These are phyloP conservation scores for Aspidiotus rigidus DNA, from an alignment of 2,888 invertebrate species.

Conservation along the genomic window DNA sequence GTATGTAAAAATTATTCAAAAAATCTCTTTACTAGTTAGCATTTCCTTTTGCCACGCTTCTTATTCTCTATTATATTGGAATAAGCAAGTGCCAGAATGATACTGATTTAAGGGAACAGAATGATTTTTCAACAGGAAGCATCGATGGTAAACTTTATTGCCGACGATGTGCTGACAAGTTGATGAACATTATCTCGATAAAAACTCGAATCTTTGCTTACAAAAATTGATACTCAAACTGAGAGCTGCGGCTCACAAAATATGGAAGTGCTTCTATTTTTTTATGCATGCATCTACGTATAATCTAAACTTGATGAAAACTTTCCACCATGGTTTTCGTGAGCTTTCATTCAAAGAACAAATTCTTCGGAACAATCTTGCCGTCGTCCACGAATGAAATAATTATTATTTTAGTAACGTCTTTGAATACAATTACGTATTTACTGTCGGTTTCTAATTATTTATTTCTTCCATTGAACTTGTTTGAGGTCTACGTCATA, in stretches of 20 bases:
- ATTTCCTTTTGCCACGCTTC: constrained; percentile 23
- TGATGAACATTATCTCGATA: neutral
- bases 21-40: neutral
- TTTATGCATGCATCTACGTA: too few species aligned
- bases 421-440: too few species aligned
- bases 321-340: neutral
- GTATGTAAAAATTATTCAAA: constrained; percentile 42
- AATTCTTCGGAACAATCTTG: too few species aligned
- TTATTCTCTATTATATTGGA: neutral
- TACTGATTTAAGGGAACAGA: constrained; percentile 8
- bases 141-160: constrained; percentile 1
- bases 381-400: too few species aligned
- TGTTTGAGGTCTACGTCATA: too few species aligned
- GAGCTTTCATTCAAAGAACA: too few species aligned
- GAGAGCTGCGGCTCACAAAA: too few species aligned
- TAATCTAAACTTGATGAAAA: neutral
- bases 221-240: too few species aligned
- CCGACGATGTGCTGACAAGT: constrained; percentile 12
- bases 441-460: too few species aligned
- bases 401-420: too few species aligned
- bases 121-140: constrained; percentile 22
- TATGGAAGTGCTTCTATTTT: too few species aligned
- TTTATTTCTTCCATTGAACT: too few species aligned
- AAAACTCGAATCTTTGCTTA: neutral
- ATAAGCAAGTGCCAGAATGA: constrained; percentile 18